These are phyloP conservation scores for Yoshiicerus persimilis DNA, from an alignment of 1,140 invertebrate genomes.

Conservation along the genomic window DNA sequence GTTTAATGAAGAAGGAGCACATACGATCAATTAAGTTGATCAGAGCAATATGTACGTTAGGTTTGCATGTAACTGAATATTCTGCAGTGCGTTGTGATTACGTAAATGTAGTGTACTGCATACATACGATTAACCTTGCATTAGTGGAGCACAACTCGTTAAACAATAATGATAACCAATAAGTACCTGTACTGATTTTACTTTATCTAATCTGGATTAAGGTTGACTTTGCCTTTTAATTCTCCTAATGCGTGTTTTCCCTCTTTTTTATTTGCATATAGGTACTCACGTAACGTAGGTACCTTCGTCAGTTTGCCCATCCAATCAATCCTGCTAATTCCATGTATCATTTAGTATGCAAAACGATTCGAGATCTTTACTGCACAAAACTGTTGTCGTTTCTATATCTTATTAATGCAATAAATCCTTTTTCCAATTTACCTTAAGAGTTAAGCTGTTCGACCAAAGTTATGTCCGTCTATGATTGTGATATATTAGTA, in stretches of 20 bases:
- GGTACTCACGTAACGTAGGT: neutral
- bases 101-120: too few relatives aligned
- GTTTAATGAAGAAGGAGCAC: too few relatives aligned
- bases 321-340: neutral
- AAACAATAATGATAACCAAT: neutral
- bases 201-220: conserved; percentile 11
- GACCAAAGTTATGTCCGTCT: neutral
- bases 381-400: neutral
- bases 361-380: neutral
- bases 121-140: neutral
- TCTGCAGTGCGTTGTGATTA: too few relatives aligned
- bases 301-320: neutral
- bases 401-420: neutral
- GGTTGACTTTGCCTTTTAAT: neutral
- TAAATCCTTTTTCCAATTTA: neutral
- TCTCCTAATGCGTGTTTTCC: neutral
- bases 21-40: too few relatives aligned
- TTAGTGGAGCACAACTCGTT: neutral
- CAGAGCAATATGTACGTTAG: too few relatives aligned
- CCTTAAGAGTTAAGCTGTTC: neutral
- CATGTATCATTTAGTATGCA: neutral
- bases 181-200: neutral
- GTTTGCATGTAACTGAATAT: too few relatives aligned
- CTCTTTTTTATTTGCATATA: neutral
- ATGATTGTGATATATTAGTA: neutral